Evolutionary conservation across 2,113 vertebrate genomes (phyloP).

Genomic region (Macaca fascicularis): DNA sequence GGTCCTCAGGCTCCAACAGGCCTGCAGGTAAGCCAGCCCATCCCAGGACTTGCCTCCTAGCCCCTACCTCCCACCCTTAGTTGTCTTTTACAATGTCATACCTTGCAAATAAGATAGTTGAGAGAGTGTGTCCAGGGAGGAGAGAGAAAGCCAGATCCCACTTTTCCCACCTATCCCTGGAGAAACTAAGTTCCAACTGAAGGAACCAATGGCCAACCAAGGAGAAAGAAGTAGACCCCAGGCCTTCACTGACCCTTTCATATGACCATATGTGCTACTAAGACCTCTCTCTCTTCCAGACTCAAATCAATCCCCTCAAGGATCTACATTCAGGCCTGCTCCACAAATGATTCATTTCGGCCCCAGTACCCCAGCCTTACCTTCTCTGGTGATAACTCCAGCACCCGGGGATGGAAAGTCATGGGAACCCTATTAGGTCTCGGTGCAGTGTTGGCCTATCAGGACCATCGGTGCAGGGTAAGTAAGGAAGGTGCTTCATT

Average conservation of each 20-base stretch:
- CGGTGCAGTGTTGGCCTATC: constrained; percentile 77
- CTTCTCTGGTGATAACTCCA: not conserved
- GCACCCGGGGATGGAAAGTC: constrained; percentile 44
- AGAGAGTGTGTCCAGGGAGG: not conserved
- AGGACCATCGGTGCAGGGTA: constrained; percentile 76
- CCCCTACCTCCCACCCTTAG: not conserved
- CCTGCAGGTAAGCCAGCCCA: constrained; percentile 54
- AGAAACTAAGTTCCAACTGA: constrained; percentile 30
- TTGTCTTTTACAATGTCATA: constrained; percentile 31
- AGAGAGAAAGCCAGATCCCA: not conserved
- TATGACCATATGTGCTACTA: not conserved
- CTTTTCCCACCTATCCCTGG: not conserved
- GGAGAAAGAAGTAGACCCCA: not conserved
- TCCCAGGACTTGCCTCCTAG: not conserved
- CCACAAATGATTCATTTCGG: constrained; percentile 34
- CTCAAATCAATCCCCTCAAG: constrained; percentile 51
- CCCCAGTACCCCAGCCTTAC: constrained; percentile 3
- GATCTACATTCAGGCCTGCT: constrained; percentile 53
- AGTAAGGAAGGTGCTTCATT: constrained; percentile 26
- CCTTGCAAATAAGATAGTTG: not conserved
- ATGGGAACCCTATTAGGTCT: constrained; percentile 80
- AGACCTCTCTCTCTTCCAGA: constrained; percentile 52
- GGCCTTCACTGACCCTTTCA: not conserved
- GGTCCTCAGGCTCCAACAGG: not conserved
- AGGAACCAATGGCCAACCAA: not conserved